A percentile compares a stretch with the other conserved stretches of the same genome.
Evolutionary conservation across 2,888 invertebrate species (phyloP).

Genomic region (Phania funesta): DNA sequence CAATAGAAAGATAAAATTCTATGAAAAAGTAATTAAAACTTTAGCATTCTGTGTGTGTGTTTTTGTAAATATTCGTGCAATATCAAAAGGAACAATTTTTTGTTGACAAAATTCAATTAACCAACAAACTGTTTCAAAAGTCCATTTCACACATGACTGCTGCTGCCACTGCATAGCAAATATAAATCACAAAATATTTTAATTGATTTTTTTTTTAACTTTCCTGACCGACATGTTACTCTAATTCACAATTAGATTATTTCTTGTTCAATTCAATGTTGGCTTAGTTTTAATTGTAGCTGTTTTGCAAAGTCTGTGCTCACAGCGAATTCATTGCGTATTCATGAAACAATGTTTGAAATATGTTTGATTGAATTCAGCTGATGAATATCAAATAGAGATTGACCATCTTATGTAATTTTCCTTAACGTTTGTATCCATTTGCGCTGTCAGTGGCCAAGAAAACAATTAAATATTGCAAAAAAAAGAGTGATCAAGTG

Average conservation of each 20-base stretch:
- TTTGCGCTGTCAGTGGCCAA: constrained; percentile 27
- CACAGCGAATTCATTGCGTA: constrained; percentile 19
- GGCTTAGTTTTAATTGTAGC: background rate
- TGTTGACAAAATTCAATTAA: background rate
- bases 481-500: constrained; percentile 21
- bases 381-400: constrained; percentile 49
- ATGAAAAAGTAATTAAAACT: too few species aligned
- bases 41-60: too few species aligned
- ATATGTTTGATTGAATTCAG: constrained; percentile 43
- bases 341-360: constrained; percentile 23
- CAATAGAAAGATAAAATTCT: too few species aligned
- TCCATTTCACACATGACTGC: background rate
- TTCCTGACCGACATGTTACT: background rate
- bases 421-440: background rate
- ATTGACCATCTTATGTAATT: constrained; percentile 53
- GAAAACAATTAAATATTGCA: background rate
- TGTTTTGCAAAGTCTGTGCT: background rate
- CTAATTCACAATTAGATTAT: background rate
- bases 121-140: background rate
- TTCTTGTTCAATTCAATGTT: background rate
- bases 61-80: too few species aligned
- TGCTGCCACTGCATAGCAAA: constrained; percentile 17
- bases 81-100: too few species aligned
- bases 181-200: constrained; percentile 24
- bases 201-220: constrained; percentile 16